phyloP scores from a whole-genome alignment of 2,797 vertebrate species.

The Muraenolepis orangiensis region DNA sequence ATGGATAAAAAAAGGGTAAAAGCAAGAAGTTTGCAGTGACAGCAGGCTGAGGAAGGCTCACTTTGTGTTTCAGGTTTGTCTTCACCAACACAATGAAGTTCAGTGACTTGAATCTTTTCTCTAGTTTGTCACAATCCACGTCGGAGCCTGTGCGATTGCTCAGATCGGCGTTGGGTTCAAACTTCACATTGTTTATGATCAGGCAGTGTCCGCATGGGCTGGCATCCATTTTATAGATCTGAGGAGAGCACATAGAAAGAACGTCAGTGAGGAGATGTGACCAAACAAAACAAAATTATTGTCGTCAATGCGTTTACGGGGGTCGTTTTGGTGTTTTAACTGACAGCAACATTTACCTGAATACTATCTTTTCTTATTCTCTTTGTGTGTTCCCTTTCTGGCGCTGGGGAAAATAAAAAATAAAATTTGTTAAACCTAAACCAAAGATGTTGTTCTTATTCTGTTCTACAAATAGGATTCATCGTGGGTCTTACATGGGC shows the following conservation, averaged over 20 bases:
- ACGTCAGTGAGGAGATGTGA: background rate
- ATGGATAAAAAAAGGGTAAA: background rate
- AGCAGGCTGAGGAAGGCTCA: constrained; percentile 47
- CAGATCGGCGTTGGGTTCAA: constrained; percentile 61
- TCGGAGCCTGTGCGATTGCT: constrained; percentile 77
- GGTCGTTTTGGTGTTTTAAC: background rate
- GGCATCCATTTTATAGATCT: constrained; percentile 83
- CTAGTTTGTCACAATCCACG: constrained; percentile 81
- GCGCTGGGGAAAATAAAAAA: constrained; percentile 48
- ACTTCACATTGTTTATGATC: constrained; percentile 90
- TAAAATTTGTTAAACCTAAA: too few relatives aligned
- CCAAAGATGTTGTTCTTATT: background rate
- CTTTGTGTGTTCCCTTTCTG: constrained; percentile 28
- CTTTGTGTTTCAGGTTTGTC: constrained; percentile 76
- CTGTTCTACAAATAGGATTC: background rate
- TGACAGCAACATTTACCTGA: constrained; percentile 49
- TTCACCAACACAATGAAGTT: constrained; percentile 76
- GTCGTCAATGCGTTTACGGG: background rate
- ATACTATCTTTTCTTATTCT: constrained; percentile 65
- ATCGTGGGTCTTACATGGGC: constrained; percentile 54
- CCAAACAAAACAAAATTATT: background rate
- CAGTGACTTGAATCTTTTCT: constrained; percentile 76
- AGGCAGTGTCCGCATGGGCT: constrained; percentile 85
- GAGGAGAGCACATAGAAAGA: constrained; percentile 12
- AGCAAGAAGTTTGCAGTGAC: background rate